Base-by-base conservation (phyloP, 2,888 invertebrate species). In the Prenolepis imparis region DNA sequence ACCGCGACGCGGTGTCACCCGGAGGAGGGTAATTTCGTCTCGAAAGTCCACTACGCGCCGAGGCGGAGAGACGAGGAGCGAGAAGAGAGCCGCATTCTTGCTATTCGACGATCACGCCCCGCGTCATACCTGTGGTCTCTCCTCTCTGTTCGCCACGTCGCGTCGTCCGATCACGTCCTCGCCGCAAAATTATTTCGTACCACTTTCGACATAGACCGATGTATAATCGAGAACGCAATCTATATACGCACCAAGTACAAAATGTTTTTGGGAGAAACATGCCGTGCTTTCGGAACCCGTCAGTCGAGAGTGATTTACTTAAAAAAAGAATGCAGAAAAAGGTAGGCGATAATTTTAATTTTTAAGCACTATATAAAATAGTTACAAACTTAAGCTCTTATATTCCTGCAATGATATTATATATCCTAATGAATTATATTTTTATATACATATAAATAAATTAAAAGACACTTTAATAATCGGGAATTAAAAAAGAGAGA, bases 1-100 rank as follows among this genome's bases (percentile, higher is more conserved):
- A 92, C 90, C 55, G 88, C 91, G 90, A 86, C 90, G 90, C 90
- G 90, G 92, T 94, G 94, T 94, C 94, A 94, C 93, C 94, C 92
- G 90, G 88, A 89, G 92, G 92, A 91, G 89, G 91, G 92, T 91
- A 94, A 94, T 94, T 94, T 94, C 85, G 90, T 91, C 78, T 78
- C 88, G 90, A 92, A 93, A 92, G 91, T 92, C 87, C 78, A 89
- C 88, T 86, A 74, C 74, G 67, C 52, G 74, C 28, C 39, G 63
- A 41, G 21, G 64, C 21, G 48, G 82, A 28, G 28, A 59, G n/a
- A n/a, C 28, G 41, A 85, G 83, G 78, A 48, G 75, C 73, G 59
- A 63, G 55, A 67, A 66, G 61, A 44, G 59, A 55, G 64, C 75
- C 52, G 83, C 82, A 85, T 90, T 89, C 87, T 81, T 83, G 81